These are phyloP conservation scores for Tenodera sinensis DNA, from an alignment of 2,888 invertebrate genomes.

Conservation along the genomic window DNA sequence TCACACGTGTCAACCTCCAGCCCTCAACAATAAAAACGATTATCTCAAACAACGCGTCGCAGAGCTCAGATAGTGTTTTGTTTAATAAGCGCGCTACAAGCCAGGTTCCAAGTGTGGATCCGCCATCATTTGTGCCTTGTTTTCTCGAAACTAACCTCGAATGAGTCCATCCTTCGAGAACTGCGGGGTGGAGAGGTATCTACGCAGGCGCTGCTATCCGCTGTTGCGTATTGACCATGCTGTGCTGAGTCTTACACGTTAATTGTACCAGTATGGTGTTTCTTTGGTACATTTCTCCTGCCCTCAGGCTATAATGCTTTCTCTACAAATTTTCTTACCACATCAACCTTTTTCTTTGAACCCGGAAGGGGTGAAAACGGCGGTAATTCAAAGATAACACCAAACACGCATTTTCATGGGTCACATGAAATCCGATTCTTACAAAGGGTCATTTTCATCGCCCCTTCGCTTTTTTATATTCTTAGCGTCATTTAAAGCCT, in stretches of 20 bases:
- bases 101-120: not conserved
- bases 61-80: not conserved
- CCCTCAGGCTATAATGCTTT: not conserved
- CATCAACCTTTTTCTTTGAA: not conserved
- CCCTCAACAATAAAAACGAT: not conserved
- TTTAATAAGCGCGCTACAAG: not conserved
- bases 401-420: not conserved
- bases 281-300: not conserved
- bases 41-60: not conserved
- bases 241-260: not conserved
- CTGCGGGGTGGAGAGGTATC: not conserved
- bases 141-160: not conserved
- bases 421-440: not conserved
- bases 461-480: not conserved
- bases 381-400: too few relatives aligned
- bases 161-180: not conserved
- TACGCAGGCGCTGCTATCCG: not conserved
- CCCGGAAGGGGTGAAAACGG: not conserved
- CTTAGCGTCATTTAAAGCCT: too few relatives aligned
- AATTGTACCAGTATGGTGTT: not conserved
- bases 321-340: not conserved
- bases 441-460: not conserved
- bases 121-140: not conserved
- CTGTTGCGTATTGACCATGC: not conserved
- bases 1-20: not conserved